Base-by-base conservation (phyloP, 2,888 invertebrate genomes). In the Corbicula japonica region DNA sequence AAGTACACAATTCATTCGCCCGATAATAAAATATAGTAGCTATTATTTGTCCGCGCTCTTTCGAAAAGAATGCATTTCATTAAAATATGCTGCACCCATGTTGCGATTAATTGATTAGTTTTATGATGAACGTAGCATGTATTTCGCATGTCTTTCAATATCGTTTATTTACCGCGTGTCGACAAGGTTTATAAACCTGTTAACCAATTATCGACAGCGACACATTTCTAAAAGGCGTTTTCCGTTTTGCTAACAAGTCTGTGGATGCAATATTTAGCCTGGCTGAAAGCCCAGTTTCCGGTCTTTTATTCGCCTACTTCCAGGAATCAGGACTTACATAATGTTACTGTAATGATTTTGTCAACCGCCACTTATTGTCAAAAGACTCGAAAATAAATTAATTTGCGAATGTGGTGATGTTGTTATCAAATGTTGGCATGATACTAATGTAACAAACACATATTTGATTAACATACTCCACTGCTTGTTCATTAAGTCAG, bases 281-380 rank as follows among this genome's bases (percentile, higher is more conserved):
- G n/a, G 38, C n/a, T 61, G 61, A 70, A 70, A 70, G 70, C 60
- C 56, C 41, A 28, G n/a, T 26, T 70, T 60, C 70, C 50, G 60
- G 50, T 54, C 38, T 50, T 41, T 70, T 70, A 48, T 70, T 61
- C 61, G 28, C 15, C 38, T 38, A 70, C 50, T 70, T 70, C 61
- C 70, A 61, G 41, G 52, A 30, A 21, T 56, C n/a, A 30, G 32
- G 41, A 35, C 30, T 66, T 66, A 66, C 30, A 66, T 66, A 41
- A 66, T 66, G 48, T 28, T 38, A 15, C 35, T n/a, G 34, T 38
- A 66, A 54, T 54, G 66, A 54, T 38, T 48, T 30, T 32, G 35
- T 10, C 18, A 38, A 41, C 5, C 4, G n/a, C 5, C 1, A 34
- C 35, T 35, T 34, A 34, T 56, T 34, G 56, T 34, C 32, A 21